phyloP scores from a whole-genome alignment of 2,113 vertebrate genomes.

The Sus scrofa region T2T-Sscrofa CM000819.6:112060501-112061000 shows the following conservation, averaged over 20 bases:
- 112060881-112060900: not conserved
- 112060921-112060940: not conserved
- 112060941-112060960: not conserved
- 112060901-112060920: not conserved
- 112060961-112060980: not conserved
- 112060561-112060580: not conserved
- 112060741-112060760: too few relatives aligned
- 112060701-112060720: not conserved
- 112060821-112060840: not conserved
- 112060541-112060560: not conserved
- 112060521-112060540: not conserved
- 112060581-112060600: not conserved
- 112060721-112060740: not conserved
- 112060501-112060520: not conserved
- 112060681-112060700: constrained; percentile 7
- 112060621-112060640: not conserved
- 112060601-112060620: not conserved
- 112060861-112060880: not conserved
- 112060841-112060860: not conserved
- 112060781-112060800: constrained; percentile 2
- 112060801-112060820: not conserved
- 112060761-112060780: not conserved
- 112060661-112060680: not conserved
- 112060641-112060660: not conserved
- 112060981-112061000: not conserved